These are phyloP conservation scores for Oceanodroma leucorhoa DNA, from an alignment of 2,797 vertebrate species.

Conservation along the genomic window DNA sequence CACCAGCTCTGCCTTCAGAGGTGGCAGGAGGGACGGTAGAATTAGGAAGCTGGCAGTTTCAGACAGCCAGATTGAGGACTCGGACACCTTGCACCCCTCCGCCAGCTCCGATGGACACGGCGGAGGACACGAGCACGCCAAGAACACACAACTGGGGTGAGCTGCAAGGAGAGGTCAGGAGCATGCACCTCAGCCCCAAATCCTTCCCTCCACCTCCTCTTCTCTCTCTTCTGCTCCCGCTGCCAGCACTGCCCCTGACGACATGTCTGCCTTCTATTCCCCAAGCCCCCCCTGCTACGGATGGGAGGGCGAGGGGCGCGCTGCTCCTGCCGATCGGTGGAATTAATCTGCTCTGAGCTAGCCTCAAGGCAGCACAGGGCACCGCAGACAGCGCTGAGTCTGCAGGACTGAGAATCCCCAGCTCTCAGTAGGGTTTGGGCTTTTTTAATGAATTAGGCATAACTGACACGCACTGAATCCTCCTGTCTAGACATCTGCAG, in stretches of 20 bases:
- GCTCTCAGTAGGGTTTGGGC: background rate
- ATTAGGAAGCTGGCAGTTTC: background rate
- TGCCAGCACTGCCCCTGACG: background rate
- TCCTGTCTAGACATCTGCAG: slow-evolving; percentile 70
- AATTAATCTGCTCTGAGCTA: background rate
- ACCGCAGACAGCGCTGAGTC: slow-evolving; percentile 40
- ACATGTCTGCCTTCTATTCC: background rate
- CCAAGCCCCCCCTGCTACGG: background rate
- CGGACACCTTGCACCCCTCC: background rate
- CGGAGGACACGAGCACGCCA: fast-evolving
- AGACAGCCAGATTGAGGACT: background rate
- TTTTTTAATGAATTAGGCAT: slow-evolving; percentile 55
- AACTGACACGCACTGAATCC: slow-evolving; percentile 59
- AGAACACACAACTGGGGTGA: fast-evolving
- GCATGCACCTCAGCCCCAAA: background rate
- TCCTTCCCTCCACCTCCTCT: background rate
- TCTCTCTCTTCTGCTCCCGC: background rate
- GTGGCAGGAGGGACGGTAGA: background rate
- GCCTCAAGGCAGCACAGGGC: background rate
- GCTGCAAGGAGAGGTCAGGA: background rate
- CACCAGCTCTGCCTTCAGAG: background rate
- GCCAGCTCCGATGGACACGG: background rate
- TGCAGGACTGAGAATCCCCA: slow-evolving; percentile 38
- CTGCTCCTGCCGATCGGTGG: background rate
- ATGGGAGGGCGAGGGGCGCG: background rate